phyloP scores from a whole-genome alignment of 2,113 vertebrate genomes.

The Saguinus midas region DNA sequence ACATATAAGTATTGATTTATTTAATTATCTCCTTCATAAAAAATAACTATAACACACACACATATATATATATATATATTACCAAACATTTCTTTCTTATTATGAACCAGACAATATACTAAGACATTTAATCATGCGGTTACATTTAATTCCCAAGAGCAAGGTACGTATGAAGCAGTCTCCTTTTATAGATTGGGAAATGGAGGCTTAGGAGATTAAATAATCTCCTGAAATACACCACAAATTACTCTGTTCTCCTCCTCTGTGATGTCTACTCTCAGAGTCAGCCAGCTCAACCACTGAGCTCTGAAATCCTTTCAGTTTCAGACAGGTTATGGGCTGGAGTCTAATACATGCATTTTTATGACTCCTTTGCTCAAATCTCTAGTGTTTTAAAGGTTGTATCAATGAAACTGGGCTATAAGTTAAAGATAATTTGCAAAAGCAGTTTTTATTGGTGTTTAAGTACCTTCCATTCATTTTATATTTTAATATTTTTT shows the following conservation, averaged over 20 bases:
- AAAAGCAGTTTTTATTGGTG: not conserved
- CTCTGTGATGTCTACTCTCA: fast-evolving
- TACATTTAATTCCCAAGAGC: not conserved
- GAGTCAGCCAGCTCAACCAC: not conserved
- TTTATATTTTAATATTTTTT: not conserved
- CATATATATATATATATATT: not conserved
- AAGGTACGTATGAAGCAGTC: too few relatives aligned
- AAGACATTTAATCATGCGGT: fast-evolving
- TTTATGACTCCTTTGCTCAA: not conserved
- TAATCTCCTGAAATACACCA: fast-evolving
- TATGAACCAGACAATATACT: not conserved
- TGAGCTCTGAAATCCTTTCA: not conserved
- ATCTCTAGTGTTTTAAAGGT: not conserved
- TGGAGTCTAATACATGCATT: fast-evolving
- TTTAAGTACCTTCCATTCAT: not conserved
- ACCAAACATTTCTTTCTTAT: not conserved
- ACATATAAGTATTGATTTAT: not conserved
- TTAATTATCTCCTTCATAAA: not conserved
- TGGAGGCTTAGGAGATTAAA: not conserved
- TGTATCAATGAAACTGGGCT: not conserved
- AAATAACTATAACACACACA: not conserved
- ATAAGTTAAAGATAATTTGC: not conserved
- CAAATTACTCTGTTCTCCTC: fast-evolving
- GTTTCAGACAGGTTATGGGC: not conserved
- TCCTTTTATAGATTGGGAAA: not conserved